Conservation (phyloP, 1,140 invertebrate genomes). For the Drosophila subobscura region DNA sequence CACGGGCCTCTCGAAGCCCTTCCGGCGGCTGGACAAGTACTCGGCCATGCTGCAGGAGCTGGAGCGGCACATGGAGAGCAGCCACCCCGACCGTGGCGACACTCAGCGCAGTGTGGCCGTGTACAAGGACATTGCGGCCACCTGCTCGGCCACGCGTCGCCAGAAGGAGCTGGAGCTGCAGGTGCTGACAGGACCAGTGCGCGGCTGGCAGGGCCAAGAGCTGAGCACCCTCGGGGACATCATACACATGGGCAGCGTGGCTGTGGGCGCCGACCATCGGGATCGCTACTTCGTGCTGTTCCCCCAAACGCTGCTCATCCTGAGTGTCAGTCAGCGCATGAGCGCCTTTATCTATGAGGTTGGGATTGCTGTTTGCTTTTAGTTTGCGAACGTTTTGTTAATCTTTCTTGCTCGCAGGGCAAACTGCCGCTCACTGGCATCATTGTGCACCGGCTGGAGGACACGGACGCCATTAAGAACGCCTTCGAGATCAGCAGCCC, state of each 20-base stretch:
- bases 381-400: neutral
- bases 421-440: conserved; percentile 95
- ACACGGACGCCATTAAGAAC: conserved; percentile 92
- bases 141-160: conserved; percentile 92
- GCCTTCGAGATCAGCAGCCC: conserved; percentile 97
- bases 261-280: conserved; percentile 90
- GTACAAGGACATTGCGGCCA: conserved; percentile 96
- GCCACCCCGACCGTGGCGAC: conserved; percentile 97
- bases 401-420: conserved; percentile 86
- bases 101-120: conserved; percentile 96
- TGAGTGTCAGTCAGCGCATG: conserved; percentile 94
- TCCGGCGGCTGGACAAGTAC: conserved; percentile 97
- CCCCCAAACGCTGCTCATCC: conserved; percentile 92
- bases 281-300: conserved; percentile 97
- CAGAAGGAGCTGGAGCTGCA: conserved; percentile 98
- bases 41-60: conserved; percentile 96
- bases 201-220: conserved; percentile 97
- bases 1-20: conserved; percentile 96
- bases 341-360: conserved; percentile 98
- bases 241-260: conserved; percentile 94
- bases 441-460: conserved; percentile 89
- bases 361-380: conserved; percentile 43
- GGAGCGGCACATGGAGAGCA: conserved; percentile 97
- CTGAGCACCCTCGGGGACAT: conserved; percentile 86
- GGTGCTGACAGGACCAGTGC: conserved; percentile 95